Conservation (phyloP, 2,797 vertebrate species). For the Adelosebastes latens region DNA sequence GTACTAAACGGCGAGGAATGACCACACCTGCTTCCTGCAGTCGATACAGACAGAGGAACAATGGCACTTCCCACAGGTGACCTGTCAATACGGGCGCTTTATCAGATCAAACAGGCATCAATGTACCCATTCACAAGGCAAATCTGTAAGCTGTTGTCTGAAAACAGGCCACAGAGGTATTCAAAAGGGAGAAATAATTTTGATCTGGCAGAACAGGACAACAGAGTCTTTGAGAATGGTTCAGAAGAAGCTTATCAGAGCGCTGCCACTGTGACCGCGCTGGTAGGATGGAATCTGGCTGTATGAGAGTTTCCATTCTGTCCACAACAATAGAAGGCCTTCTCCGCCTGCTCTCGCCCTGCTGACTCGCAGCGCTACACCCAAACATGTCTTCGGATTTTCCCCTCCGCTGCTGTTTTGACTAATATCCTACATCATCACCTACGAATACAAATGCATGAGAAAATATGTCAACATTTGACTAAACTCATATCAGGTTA, state of each 20-base stretch:
- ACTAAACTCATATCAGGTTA: not conserved
- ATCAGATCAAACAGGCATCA: conserved; percentile 44
- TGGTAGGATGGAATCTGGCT: conserved; percentile 71
- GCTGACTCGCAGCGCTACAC: conserved; percentile 32
- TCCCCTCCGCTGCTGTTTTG: conserved; percentile 5
- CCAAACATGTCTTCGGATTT: conserved; percentile 42
- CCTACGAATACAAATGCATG: conserved; percentile 6
- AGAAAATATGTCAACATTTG: not conserved
- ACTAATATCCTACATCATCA: conserved; percentile 13
- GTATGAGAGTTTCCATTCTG: conserved; percentile 72
- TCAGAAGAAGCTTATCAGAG: conserved; percentile 63
- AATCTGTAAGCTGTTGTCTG: conserved; percentile 50
- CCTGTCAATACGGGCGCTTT: conserved; percentile 23
- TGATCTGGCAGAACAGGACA: conserved; percentile 53
- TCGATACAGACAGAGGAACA: conserved; percentile 13
- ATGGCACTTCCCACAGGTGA: conserved; percentile 31
- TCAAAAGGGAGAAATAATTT: conserved; percentile 41
- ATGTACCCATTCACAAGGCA: conserved; percentile 33
- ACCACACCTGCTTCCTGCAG: conserved; percentile 32
- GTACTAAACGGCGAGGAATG: not conserved
- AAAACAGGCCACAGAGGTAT: conserved; percentile 46
- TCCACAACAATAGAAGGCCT: conserved; percentile 73
- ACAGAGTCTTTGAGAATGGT: conserved; percentile 68
- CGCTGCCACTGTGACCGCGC: conserved; percentile 50
- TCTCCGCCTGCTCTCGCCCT: conserved; percentile 55